A percentile compares a stretch with the other conserved stretches of the same genome.
These are phyloP conservation scores for Rugalucina vietnamica DNA, from an alignment of 2,888 invertebrate species.

Conservation along the genomic window DNA sequence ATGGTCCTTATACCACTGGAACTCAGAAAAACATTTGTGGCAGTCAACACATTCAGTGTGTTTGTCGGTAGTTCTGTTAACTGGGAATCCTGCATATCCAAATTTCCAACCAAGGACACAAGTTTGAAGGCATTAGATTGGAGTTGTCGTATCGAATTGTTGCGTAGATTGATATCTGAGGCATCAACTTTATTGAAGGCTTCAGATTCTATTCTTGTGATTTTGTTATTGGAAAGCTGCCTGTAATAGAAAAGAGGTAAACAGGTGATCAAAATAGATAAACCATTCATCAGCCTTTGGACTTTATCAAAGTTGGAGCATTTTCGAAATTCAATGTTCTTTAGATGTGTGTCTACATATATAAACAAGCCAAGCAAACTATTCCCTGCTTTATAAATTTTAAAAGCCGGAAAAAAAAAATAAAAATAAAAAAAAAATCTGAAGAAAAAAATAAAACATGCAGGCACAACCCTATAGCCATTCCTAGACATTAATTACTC, in stretches of 20 bases:
- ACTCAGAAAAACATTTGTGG: constrained; percentile 30
- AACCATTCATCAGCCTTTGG: too few relatives aligned
- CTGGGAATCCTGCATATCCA: constrained; percentile 42
- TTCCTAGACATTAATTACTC: too few relatives aligned
- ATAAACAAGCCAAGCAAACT: too few relatives aligned
- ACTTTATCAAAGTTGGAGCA: too few relatives aligned
- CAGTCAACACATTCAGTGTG: constrained; percentile 63
- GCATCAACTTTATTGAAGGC: constrained; percentile 56
- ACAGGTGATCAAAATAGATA: not conserved
- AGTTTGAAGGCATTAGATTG: constrained; percentile 54
- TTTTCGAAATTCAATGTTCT: too few relatives aligned
- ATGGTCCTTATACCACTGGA: constrained; percentile 65
- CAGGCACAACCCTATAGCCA: too few relatives aligned
- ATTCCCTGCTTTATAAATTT: too few relatives aligned
- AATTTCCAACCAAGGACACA: not conserved
- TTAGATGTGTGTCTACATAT: too few relatives aligned
- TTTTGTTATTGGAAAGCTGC: constrained; percentile 58
- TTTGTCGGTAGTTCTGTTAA: constrained; percentile 60
- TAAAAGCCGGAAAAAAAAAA: too few relatives aligned
- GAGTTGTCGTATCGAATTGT: constrained; percentile 58
- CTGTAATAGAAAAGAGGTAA: constrained; percentile 47
- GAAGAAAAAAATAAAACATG: too few relatives aligned
- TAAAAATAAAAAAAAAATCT: too few relatives aligned
- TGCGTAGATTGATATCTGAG: constrained; percentile 27
- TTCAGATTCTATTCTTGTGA: constrained; percentile 59